Evolutionary conservation across 2,888 invertebrate genomes (phyloP).

Genomic region (Platycnemis pennipes): DNA sequence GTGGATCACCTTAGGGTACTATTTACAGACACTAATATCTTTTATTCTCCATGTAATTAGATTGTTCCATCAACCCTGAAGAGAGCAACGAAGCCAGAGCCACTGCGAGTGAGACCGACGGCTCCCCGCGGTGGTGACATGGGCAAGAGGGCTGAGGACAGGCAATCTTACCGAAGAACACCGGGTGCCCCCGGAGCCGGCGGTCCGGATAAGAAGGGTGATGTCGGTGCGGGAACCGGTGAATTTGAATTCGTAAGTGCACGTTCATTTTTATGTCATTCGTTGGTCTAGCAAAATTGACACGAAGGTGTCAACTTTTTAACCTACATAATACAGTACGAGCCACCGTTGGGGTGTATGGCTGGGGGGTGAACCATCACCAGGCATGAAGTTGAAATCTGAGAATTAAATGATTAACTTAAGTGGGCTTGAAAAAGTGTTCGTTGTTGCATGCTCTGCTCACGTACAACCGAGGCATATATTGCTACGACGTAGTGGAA

Average conservation of each 20-base stretch:
- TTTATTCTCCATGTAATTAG: constrained; percentile 74
- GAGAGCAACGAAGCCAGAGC: constrained; percentile 92
- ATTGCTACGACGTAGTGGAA: too few species aligned
- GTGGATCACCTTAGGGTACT: background rate
- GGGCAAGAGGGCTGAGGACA: constrained; percentile 86
- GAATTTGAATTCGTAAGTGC: constrained; percentile 92
- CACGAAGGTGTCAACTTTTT: background rate
- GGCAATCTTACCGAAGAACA: constrained; percentile 90
- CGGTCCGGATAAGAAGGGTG: constrained; percentile 95
- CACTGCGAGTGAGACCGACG: constrained; percentile 89
- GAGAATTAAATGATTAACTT: too few species aligned
- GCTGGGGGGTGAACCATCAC: too few species aligned
- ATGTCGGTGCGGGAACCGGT: constrained; percentile 96
- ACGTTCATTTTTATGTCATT: constrained; percentile 67
- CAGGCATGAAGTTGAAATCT: background rate
- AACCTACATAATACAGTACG: constrained; percentile 69
- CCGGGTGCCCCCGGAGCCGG: constrained; percentile 83
- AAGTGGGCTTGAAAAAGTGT: too few species aligned
- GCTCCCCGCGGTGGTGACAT: constrained; percentile 85
- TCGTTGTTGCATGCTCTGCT: too few species aligned
- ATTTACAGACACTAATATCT: background rate
- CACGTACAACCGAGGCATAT: too few species aligned
- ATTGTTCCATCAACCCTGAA: constrained; percentile 99
- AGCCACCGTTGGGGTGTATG: constrained; percentile 57
- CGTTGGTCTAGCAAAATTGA: constrained; percentile 75